These are phyloP conservation scores for Tetranychus truncatus DNA, from an alignment of 2,888 invertebrate genomes.

Conservation along the genomic window DNA sequence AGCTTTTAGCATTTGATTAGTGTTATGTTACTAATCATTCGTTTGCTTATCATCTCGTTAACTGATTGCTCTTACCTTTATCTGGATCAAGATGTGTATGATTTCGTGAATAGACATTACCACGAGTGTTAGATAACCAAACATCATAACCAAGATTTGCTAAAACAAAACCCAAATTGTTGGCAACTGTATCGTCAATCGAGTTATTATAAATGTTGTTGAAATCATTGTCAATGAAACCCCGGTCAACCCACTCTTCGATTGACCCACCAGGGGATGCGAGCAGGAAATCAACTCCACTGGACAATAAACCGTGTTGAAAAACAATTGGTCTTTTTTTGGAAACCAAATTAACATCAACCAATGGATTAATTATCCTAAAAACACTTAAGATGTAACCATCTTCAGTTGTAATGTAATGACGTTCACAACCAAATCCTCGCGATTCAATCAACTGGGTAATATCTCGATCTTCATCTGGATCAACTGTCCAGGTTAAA, in stretches of 20 bases:
- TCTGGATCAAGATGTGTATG: constrained; percentile 5
- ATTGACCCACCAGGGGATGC: neutral
- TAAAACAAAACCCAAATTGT: constrained; percentile 9
- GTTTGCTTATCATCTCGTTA: neutral
- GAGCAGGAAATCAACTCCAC: constrained; percentile 11
- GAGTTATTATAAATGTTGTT: neutral
- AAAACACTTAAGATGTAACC: constrained; percentile 19
- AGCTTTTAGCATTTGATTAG: neutral
- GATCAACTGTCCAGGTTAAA: neutral
- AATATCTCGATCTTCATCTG: constrained; percentile 8
- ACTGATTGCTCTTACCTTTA: constrained; percentile 8
- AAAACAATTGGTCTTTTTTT: constrained; percentile 9
- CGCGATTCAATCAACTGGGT: constrained; percentile 10
- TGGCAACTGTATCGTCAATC: constrained; percentile 23
- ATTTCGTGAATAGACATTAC: neutral
- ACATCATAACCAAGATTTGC: constrained; percentile 7
- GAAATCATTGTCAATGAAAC: neutral
- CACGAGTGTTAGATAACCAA: constrained; percentile 8
- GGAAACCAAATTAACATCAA: neutral
- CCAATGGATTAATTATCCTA: constrained; percentile 16
- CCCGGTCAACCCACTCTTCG: neutral
- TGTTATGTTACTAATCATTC: neutral
- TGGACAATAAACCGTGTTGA: constrained; percentile 17
- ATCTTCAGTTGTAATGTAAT: constrained; percentile 14
- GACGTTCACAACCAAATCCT: constrained; percentile 16